Evolutionary conservation across 2,888 invertebrate species (phyloP).

Genomic region (Bruchidius siliquastri): DNA sequence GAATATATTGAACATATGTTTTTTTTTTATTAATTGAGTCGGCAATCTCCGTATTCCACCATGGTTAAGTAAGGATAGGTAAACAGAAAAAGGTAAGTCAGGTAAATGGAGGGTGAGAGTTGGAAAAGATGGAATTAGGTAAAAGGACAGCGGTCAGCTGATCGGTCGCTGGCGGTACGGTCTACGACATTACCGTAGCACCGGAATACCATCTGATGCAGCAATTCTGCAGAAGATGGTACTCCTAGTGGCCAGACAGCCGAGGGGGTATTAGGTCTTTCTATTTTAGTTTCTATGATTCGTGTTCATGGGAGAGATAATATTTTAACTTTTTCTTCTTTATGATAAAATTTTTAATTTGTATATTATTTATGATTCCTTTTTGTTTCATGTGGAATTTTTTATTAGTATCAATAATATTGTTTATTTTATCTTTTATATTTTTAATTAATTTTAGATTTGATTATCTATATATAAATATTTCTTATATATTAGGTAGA

Average conservation of each 20-base stretch:
- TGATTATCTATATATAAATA: conserved; percentile 42
- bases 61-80: too few relatives aligned
- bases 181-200: too few relatives aligned
- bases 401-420: conserved; percentile 53
- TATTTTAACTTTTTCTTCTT: conserved; percentile 56
- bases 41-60: too few relatives aligned
- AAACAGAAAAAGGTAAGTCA: too few relatives aligned
- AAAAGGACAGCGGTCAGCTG: too few relatives aligned
- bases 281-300: conserved; percentile 59
- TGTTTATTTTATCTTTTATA: conserved; percentile 52
- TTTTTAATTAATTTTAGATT: conserved; percentile 47
- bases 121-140: too few relatives aligned
- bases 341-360: conserved; percentile 56
- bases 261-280: conserved; percentile 60
- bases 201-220: too few relatives aligned
- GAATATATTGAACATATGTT: too few relatives aligned
- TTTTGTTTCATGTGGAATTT: conserved; percentile 52
- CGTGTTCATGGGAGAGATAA: conserved; percentile 61
- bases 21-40: too few relatives aligned
- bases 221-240: conserved; percentile 62
- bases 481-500: conserved; percentile 49
- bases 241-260: too few relatives aligned
- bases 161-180: too few relatives aligned
- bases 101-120: too few relatives aligned
- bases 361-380: conserved; percentile 51